Conservation (phyloP, 2,888 invertebrate species). For the Acrocera orbiculus region DNA sequence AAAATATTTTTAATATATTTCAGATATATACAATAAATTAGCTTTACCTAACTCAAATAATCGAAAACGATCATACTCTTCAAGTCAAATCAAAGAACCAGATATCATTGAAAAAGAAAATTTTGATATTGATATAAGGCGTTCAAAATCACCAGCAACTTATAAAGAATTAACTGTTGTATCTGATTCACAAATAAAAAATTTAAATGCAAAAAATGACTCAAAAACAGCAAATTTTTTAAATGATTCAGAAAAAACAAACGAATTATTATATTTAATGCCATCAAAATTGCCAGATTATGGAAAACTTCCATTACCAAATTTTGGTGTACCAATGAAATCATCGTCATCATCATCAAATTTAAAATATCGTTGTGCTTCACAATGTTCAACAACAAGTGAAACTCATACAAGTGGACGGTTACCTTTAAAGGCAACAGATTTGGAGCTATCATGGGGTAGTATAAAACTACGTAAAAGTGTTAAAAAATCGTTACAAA, state of each 20-base stretch:
- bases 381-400: constrained; percentile 26
- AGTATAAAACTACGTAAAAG: constrained; percentile 38
- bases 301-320: constrained; percentile 15
- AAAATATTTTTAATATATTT: too few relatives aligned
- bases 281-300: constrained; percentile 3
- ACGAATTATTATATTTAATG: background rate
- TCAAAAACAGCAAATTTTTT: background rate
- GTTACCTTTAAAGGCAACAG: constrained; percentile 38
- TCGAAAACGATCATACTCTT: too few relatives aligned
- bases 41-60: too few relatives aligned
- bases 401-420: constrained; percentile 27
- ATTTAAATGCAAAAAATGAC: background rate
- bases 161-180: background rate
- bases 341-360: constrained; percentile 1
- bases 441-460: constrained; percentile 40
- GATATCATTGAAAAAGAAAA: too few relatives aligned
- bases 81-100: too few relatives aligned
- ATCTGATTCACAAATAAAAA: background rate
- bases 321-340: constrained; percentile 10
- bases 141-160: background rate
- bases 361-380: too few relatives aligned
- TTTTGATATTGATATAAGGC: too few relatives aligned
- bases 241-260: background rate
- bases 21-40: too few relatives aligned
- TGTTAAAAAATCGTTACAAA: constrained; percentile 35